Percentiles rank a stretch among this genome's conserved stretches.
Conservation (phyloP, 1,140 invertebrate genomes). For the Zaprionus ornatus region DNA sequence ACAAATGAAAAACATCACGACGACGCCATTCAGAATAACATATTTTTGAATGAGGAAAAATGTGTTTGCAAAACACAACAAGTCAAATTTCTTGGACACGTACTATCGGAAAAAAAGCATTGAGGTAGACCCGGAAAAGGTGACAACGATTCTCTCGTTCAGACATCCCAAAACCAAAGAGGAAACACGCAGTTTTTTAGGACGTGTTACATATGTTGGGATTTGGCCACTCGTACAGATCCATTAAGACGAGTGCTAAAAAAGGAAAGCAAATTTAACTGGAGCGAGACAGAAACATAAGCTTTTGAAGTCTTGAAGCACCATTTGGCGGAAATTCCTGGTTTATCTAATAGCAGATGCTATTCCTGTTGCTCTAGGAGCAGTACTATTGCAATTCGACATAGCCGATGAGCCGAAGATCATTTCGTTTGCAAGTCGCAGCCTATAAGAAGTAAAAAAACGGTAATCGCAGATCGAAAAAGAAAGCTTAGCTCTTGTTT, state of each 20-base stretch:
- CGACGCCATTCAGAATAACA: conserved; percentile 34
- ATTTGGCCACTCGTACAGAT: conserved; percentile 15
- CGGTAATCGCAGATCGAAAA: conserved; percentile 84
- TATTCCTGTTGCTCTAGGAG: conserved; percentile 58
- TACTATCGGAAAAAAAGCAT: not conserved
- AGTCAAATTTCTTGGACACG: not conserved
- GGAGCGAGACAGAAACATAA: conserved; percentile 25
- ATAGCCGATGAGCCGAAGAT: conserved; percentile 11
- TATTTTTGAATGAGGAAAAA: conserved; percentile 3
- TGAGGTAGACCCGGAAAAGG: conserved; percentile 13
- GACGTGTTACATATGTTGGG: conserved; percentile 61
- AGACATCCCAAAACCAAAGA: conserved; percentile 37
- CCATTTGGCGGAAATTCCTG: conserved; percentile 29
- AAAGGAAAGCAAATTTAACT: conserved; percentile 34
- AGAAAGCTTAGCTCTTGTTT: conserved; percentile 65
- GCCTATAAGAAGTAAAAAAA: conserved; percentile 76
- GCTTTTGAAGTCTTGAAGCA: conserved; percentile 34
- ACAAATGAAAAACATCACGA: conserved; percentile 60
- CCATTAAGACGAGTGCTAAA: conserved; percentile 3
- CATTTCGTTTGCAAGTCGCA: conserved; percentile 62
- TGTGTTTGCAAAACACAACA: conserved; percentile 1
- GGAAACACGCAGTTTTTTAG: conserved; percentile 71
- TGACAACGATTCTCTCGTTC: conserved; percentile 20
- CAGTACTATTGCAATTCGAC: conserved; percentile 57
- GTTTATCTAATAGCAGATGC: conserved; percentile 65